phyloP scores from a whole-genome alignment of 2,113 vertebrate genomes.

The Cariama cristata region DNA sequence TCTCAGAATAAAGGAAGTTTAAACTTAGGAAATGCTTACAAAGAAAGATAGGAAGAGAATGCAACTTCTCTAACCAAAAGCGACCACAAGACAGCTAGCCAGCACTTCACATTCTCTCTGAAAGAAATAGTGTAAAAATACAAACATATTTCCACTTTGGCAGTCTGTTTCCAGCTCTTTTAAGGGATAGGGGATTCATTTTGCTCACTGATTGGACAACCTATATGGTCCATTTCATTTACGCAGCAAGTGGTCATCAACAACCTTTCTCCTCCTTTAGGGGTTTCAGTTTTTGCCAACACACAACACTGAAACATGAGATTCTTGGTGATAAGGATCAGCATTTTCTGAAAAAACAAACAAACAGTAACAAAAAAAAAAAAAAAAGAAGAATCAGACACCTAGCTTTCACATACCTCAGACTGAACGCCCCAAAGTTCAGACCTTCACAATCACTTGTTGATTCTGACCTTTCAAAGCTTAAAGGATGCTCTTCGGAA shows the following conservation, averaged over 20 bases:
- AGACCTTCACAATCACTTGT: not conserved
- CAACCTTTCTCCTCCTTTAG: not conserved
- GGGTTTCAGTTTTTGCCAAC: not conserved
- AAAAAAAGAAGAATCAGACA: not conserved
- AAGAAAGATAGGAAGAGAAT: not conserved
- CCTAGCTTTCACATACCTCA: not conserved
- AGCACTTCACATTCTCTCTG: not conserved
- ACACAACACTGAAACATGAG: not conserved
- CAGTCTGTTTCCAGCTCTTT: not conserved
- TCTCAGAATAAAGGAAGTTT: slow-evolving; percentile 21
- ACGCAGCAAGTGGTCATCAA: not conserved
- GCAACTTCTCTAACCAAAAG: not conserved
- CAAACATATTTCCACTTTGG: not conserved
- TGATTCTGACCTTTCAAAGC: not conserved
- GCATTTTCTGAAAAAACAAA: not conserved
- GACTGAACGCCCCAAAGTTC: not conserved
- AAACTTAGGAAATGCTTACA: not conserved
- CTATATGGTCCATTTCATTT: not conserved
- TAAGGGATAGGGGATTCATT: not conserved
- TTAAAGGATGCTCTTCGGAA: not conserved
- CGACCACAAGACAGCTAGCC: not conserved
- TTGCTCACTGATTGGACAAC: not conserved
- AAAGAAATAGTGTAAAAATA: not conserved
- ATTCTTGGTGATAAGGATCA: not conserved
- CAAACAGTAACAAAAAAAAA: not conserved